Base-by-base conservation (phyloP, 2,888 invertebrate genomes). In the Blastobasis lacticolella region DNA sequence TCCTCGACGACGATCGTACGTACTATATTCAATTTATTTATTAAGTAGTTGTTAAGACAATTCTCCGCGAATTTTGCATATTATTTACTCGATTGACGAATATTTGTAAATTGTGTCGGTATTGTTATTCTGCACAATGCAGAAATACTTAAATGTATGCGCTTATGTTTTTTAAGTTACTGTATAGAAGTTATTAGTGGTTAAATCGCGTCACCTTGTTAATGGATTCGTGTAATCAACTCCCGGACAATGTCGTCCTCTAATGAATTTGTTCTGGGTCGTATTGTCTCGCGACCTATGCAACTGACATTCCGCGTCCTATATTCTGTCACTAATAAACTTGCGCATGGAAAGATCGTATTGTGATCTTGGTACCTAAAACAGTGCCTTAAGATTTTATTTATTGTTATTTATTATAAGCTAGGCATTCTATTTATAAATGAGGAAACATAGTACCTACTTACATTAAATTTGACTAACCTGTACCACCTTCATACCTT, bases 91-190 rank as follows among this genome's bases (percentile, higher is more conserved):
- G 73, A 78, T 71, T 65, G 76, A 72, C 69, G 69, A 71, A 73
- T 82, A 80, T 83, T 82, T 88, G 87, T 88, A 88, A 87, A 88
- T 87, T 87, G 82, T 83, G 85, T 86, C 86, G 79, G 83, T 86
- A 87, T 84, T 87, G 88, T 88, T 88, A 88, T 88, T 88, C 88
- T 88, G 88, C 87, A 88, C 78, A 88, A 87, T 87, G 88, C 87
- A 76, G 88, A 88, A 88, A 86, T 88, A 87, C 78, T 85, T 86
- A 81, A 81, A 76, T 84, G 82, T 87, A 86, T 88, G 88, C 88
- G 88, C 88, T 88, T 88, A 87, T 85, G 74, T 81, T 80, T 74
- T 77, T 73, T 80, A 78, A 73, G 73, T 80, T 71, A 78, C 77
- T 86, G 78, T 85, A 79, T 73, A 78, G 74, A 76, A 69, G 70